phyloP scores from a whole-genome alignment of 2,888 invertebrate genomes.

The Xanthorhoe designata region DNA sequence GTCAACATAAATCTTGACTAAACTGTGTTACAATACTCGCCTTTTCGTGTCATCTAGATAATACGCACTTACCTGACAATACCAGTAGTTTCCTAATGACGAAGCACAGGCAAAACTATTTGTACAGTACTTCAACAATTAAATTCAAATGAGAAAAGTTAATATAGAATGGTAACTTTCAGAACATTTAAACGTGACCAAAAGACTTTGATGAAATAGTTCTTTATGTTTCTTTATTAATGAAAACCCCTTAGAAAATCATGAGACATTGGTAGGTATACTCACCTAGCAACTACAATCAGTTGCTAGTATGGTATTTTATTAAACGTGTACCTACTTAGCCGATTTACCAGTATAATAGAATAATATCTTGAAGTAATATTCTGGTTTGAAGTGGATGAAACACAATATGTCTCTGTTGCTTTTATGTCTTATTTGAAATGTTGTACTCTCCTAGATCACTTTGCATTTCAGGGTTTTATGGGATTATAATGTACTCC shows the following conservation, averaged over 20 bases:
- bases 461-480: not conserved
- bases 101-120: no score
- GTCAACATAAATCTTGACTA: no score
- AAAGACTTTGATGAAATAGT: no score
- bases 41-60: no score
- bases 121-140: no score
- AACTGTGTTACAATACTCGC: no score
- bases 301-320: not conserved
- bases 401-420: not conserved
- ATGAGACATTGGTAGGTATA: not conserved
- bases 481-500: not conserved
- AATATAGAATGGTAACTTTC: no score
- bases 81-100: no score
- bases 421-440: not conserved
- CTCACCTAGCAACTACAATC: not conserved
- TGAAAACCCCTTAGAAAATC: not conserved
- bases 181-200: no score
- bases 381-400: not conserved
- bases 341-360: not conserved
- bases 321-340: not conserved
- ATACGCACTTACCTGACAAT: no score
- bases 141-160: no score
- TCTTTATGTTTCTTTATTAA: not conserved
- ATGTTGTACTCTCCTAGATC: not conserved
- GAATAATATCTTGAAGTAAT: not conserved